These are phyloP conservation scores for Peromyscus polionotus DNA, from an alignment of 2,113 vertebrate genomes.

Conservation along the genomic window DNA sequence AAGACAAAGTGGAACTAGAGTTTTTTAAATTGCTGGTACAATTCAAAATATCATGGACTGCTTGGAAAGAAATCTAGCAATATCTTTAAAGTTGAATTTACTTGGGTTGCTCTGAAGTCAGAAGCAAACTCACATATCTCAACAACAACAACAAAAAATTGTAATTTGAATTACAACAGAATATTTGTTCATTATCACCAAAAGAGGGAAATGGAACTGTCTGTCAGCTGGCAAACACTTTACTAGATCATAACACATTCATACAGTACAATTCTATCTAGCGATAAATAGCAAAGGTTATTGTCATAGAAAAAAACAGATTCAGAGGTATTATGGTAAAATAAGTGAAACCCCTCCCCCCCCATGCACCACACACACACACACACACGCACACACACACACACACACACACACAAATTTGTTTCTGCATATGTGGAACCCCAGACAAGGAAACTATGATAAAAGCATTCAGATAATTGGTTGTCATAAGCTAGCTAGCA, in stretches of 20 bases:
- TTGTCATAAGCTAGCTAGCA: neutral
- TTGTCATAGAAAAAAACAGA: neutral
- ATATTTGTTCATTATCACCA: neutral
- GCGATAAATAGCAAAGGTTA: neutral
- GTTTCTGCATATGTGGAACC: neutral
- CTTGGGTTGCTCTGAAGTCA: neutral
- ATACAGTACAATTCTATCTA: neutral
- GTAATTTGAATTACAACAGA: neutral
- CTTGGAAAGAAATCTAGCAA: neutral
- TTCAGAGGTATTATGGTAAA: conserved; percentile 1
- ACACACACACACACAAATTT: neutral
- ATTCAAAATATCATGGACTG: neutral
- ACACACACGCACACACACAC: neutral
- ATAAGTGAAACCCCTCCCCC: neutral
- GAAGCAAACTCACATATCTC: neutral
- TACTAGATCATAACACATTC: neutral
- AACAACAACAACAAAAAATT: neutral
- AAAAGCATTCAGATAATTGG: neutral
- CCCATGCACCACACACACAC: neutral
- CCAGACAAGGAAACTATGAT: neutral
- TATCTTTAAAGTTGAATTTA: neutral
- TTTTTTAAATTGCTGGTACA: neutral
- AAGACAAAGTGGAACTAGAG: neutral
- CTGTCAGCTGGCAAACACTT: neutral
- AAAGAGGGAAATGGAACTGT: neutral